Evolutionary conservation across 1,140 invertebrate genomes (phyloP).

Genomic region (Zaprionus ghesquierei): DNA sequence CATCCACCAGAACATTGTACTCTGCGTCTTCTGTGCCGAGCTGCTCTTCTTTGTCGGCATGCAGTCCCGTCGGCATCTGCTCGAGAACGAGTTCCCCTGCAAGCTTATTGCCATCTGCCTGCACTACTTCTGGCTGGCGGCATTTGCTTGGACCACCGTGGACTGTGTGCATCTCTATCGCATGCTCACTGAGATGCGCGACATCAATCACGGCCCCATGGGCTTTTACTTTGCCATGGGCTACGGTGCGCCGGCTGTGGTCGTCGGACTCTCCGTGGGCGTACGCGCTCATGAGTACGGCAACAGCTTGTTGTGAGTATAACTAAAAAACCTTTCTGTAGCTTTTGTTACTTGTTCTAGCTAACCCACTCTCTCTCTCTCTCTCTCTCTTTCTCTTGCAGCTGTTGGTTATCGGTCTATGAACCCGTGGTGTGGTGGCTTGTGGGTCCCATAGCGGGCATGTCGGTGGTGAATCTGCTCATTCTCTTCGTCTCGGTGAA

Average conservation of each 20-base stretch:
- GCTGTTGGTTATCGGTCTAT: conserved; percentile 97
- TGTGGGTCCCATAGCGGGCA: conserved; percentile 91
- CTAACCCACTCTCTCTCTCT: not conserved
- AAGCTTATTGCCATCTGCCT: conserved; percentile 95
- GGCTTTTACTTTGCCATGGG: conserved; percentile 97
- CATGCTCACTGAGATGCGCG: conserved; percentile 97
- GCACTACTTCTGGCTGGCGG: conserved; percentile 95
- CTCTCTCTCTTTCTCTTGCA: conserved; percentile 77
- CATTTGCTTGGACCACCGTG: conserved; percentile 95
- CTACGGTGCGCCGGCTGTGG: conserved; percentile 96
- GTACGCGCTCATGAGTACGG: conserved; percentile 98
- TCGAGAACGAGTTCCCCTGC: conserved; percentile 92
- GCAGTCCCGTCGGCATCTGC: conserved; percentile 89
- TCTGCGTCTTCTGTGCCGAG: conserved; percentile 93
- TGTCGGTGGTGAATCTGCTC: conserved; percentile 90
- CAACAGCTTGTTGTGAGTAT: conserved; percentile 94
- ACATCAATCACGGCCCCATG: conserved; percentile 97
- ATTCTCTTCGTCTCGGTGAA: conserved; percentile 93
- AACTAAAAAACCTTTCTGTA: not conserved
- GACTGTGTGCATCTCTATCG: conserved; percentile 96
- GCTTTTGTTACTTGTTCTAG: too few relatives aligned
- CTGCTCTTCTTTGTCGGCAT: conserved; percentile 93
- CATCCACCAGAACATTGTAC: conserved; percentile 96
- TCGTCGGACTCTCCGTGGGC: conserved; percentile 94
- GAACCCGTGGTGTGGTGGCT: conserved; percentile 96